Conservation (phyloP, 2,113 vertebrate species). For the Salvelinus namaycush region DNA sequence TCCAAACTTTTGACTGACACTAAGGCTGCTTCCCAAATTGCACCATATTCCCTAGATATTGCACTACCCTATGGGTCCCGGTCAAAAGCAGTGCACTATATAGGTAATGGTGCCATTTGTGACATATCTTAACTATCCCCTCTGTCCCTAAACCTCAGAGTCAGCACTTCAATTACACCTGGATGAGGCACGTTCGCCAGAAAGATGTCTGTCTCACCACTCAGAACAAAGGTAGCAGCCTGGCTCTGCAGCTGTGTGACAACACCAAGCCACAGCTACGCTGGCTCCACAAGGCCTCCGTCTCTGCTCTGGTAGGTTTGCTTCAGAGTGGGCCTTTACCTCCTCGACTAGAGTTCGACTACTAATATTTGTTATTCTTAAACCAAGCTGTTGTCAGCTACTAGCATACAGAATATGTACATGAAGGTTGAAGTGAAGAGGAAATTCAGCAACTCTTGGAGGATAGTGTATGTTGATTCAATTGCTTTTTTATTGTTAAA, state of each 20-base stretch:
- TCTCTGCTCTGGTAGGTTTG: constrained; percentile 77
- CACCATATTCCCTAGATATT: neutral
- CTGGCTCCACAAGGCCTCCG: constrained; percentile 83
- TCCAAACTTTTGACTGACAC: no score
- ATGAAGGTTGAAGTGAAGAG: neutral
- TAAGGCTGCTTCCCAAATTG: neutral
- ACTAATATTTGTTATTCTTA: neutral
- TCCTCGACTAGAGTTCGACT: neutral
- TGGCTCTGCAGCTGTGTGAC: constrained; percentile 73
- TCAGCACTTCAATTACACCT: constrained; percentile 94
- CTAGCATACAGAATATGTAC: neutral
- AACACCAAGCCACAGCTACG: constrained; percentile 61
- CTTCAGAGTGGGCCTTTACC: neutral
- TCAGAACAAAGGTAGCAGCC: neutral
- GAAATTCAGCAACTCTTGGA: no score
- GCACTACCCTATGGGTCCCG: no score
- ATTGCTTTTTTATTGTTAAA: no score
- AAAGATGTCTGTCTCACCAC: constrained; percentile 75
- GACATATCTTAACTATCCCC: neutral
- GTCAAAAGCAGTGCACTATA: no score
- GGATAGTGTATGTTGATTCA: no score
- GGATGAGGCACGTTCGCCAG: constrained; percentile 85
- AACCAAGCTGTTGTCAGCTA: neutral
- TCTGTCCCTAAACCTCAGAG: constrained; percentile 60
- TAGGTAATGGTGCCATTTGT: no score